Percentiles rank a stretch among this genome's conserved stretches.
phyloP scores from a whole-genome alignment of 2,797 vertebrate species.

The Sandelia bainsii region DNA sequence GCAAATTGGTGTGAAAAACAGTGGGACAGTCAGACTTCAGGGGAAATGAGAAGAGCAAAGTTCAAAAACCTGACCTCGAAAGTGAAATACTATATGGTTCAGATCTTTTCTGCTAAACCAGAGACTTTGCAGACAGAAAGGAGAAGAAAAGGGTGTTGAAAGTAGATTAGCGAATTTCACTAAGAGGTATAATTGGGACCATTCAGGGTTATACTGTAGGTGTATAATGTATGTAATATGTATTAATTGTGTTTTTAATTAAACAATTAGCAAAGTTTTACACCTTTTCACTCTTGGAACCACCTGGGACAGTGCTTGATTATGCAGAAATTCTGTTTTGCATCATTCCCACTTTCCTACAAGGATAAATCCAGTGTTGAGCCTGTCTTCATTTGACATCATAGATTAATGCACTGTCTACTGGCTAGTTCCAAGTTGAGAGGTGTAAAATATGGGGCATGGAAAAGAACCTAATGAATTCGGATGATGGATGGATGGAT shows the following conservation, averaged over 20 bases:
- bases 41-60: conserved; percentile 22
- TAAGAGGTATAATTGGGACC: conserved; percentile 20
- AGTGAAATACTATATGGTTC: conserved; percentile 12
- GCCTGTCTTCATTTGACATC: conserved; percentile 3
- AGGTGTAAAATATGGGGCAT: conserved; percentile 1
- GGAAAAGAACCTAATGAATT: conserved; percentile 10
- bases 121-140: conserved; percentile 9
- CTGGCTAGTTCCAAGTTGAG: conserved; percentile 14
- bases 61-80: conserved; percentile 31
- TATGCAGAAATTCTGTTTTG: conserved; percentile 19
- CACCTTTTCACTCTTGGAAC: neutral
- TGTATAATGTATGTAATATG: neutral
- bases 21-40: neutral
- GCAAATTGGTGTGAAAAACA: conserved; percentile 3
- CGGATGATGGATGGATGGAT: neutral
- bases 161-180: conserved; percentile 17
- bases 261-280: conserved; percentile 4
- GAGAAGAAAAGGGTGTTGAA: conserved; percentile 17
- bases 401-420: conserved; percentile 33
- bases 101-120: conserved; percentile 5
- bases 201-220: neutral
- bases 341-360: conserved; percentile 16
- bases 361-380: conserved; percentile 18
- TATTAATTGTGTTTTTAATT: conserved; percentile 17
- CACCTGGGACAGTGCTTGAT: neutral